Conservation (phyloP, 2,113 vertebrate genomes). For the Hyla sarda region DNA sequence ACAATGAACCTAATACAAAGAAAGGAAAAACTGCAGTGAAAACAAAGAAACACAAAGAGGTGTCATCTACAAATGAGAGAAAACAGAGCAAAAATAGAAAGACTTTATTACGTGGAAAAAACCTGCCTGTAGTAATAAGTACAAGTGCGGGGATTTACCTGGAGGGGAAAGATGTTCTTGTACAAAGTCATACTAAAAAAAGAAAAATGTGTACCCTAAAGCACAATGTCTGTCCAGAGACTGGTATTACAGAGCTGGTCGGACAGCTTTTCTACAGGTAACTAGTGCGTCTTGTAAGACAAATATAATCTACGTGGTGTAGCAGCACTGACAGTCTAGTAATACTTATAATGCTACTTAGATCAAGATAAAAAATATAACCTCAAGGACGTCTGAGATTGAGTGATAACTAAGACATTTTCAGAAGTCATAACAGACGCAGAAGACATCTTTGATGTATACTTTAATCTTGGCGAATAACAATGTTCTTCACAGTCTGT, state of each 20-base stretch:
- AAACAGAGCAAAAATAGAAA: too few relatives aligned
- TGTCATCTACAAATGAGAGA: too few relatives aligned
- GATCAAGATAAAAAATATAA: neutral
- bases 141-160: neutral
- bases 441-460: neutral
- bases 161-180: neutral
- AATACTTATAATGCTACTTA: neutral
- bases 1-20: too few relatives aligned
- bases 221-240: neutral
- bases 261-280: neutral
- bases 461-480: neutral
- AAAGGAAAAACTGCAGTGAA: too few relatives aligned
- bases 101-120: too few relatives aligned
- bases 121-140: neutral
- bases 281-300: too few relatives aligned
- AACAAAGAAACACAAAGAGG: too few relatives aligned
- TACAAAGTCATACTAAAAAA: neutral
- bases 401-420: too few relatives aligned
- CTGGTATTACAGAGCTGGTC: neutral
- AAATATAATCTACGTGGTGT: neutral
- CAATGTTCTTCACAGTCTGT: neutral
- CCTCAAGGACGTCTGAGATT: neutral
- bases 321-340: neutral
- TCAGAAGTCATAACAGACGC: neutral
- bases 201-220: neutral